These are phyloP conservation scores for Caprella mutica DNA, from an alignment of 2,888 invertebrate species.

Conservation along the genomic window DNA sequence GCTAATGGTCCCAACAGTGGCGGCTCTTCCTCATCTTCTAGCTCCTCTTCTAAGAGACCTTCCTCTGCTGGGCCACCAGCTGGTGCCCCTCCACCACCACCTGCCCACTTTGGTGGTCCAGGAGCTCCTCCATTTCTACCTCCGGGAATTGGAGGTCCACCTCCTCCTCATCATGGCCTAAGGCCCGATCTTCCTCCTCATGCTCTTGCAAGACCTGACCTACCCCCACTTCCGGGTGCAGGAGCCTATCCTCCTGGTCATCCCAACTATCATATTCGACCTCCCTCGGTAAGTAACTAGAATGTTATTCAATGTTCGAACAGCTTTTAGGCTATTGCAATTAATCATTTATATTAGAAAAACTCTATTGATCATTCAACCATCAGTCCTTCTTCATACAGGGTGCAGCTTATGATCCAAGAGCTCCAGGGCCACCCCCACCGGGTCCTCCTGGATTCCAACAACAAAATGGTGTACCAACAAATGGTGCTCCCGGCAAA, in stretches of 20 bases:
- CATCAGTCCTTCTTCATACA: too few relatives aligned
- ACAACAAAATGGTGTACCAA: too few relatives aligned
- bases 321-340: too few relatives aligned
- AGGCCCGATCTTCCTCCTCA: constrained; percentile 17
- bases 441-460: too few relatives aligned
- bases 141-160: constrained; percentile 17
- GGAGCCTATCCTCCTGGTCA: constrained; percentile 29
- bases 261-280: constrained; percentile 28
- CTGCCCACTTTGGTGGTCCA: constrained; percentile 7
- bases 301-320: too few relatives aligned
- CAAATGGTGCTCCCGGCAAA: too few relatives aligned
- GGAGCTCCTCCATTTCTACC: constrained; percentile 10
- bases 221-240: constrained; percentile 18
- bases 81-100: constrained; percentile 17
- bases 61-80: constrained; percentile 15
- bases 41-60: constrained; percentile 2
- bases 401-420: too few relatives aligned
- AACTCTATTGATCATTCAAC: too few relatives aligned
- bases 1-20: constrained; percentile 10
- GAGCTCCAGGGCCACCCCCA: too few relatives aligned
- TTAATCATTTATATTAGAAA: too few relatives aligned
- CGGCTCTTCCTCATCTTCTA: constrained; percentile 12
- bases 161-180: constrained; percentile 19
- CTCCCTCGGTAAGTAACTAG: too few relatives aligned
- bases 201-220: constrained; percentile 21